Conservation (phyloP, 2,888 invertebrate genomes). For the Tribolium freemani region DNA sequence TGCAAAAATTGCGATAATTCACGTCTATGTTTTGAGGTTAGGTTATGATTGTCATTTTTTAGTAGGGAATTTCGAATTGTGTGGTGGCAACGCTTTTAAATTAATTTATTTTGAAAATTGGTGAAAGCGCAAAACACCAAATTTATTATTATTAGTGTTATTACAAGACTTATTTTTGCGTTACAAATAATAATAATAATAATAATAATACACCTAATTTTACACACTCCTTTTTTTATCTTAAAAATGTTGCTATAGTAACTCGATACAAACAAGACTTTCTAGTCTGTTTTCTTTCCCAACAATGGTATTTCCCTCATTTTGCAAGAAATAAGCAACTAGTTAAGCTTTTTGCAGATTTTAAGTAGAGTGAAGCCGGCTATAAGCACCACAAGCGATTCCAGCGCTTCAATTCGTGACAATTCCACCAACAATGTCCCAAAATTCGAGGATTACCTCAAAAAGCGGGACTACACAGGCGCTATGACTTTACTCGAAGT, state of each 20-base stretch:
- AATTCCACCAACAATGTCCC: slow-evolving; percentile 73
- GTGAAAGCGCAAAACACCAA: not conserved
- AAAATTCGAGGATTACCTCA: slow-evolving; percentile 90
- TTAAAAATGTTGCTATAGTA: not conserved
- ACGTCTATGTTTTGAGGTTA: not conserved
- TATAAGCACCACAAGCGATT: slow-evolving; percentile 68
- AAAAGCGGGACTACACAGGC: slow-evolving; percentile 93
- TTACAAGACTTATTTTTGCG: not conserved
- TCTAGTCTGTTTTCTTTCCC: not conserved
- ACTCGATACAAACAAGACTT: not conserved
- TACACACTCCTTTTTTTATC: no score
- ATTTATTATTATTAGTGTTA: not conserved
- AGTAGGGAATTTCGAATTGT: not conserved
- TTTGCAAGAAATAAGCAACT: not conserved
- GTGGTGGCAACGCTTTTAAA: not conserved
- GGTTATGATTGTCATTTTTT: not conserved
- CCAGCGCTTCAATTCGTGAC: slow-evolving; percentile 43
- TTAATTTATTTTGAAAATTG: not conserved
- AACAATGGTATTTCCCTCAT: not conserved
- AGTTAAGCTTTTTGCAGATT: slow-evolving; percentile 72
- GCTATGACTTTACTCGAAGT: slow-evolving; percentile 93
- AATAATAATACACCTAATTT: no score
- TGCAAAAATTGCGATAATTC: slow-evolving; percentile 1
- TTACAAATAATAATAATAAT: no score
- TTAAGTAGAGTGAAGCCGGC: slow-evolving; percentile 88